These are phyloP conservation scores for Excalfactoria chinensis DNA, from an alignment of 2,113 vertebrate genomes.

Conservation along the genomic window DNA sequence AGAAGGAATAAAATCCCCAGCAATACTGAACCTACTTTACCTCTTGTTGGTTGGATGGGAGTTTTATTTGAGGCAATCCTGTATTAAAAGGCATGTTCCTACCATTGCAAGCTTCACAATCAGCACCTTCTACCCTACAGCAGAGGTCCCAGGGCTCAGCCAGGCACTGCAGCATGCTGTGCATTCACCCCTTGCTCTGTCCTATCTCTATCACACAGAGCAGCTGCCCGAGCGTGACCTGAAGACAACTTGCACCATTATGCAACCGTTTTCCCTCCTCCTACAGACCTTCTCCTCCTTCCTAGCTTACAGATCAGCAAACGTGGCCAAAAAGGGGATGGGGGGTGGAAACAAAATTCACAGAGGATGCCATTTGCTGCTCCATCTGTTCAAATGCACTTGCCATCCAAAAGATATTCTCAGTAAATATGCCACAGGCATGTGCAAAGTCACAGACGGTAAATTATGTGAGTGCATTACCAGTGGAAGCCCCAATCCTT, in stretches of 20 bases:
- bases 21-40: neutral
- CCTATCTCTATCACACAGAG: neutral
- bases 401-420: neutral
- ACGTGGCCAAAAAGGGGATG: neutral
- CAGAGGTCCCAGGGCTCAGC: neutral
- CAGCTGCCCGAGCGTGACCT: slow-evolving; percentile 32
- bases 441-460: neutral
- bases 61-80: neutral
- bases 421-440: neutral
- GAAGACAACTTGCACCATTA: neutral
- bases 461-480: neutral
- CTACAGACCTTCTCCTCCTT: neutral
- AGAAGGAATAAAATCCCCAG: neutral
- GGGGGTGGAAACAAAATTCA: neutral
- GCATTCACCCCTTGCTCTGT: neutral
- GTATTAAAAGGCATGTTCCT: neutral
- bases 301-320: neutral
- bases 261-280: neutral
- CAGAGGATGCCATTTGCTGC: neutral
- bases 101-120: neutral
- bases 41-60: no score
- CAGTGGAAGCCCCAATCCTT: neutral
- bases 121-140: neutral
- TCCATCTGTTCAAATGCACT: neutral
- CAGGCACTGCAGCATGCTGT: neutral